phyloP scores from a whole-genome alignment of 2,888 invertebrate genomes.

The Caenorhabditis uteleia region DNA sequence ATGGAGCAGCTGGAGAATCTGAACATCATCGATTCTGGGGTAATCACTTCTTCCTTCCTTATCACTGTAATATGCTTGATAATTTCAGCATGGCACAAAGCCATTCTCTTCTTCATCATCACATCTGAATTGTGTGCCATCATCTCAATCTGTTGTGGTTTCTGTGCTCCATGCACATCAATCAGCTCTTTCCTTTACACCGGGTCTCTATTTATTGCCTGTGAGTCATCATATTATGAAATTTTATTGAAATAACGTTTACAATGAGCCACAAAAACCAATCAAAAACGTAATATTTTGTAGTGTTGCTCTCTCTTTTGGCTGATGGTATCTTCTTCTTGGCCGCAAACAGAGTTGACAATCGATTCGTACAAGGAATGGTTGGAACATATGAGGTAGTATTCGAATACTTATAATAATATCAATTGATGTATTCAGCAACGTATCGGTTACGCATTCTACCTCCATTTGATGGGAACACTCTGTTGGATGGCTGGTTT shows the following conservation, averaged over 20 bases:
- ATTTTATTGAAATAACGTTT: neutral
- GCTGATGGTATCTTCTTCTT: constrained; percentile 67
- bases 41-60: constrained; percentile 3
- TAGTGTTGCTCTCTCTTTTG: constrained; percentile 64
- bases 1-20: constrained; percentile 68
- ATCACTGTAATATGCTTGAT: neutral
- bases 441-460: constrained; percentile 67
- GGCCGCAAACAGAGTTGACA: constrained; percentile 67
- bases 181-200: constrained; percentile 65
- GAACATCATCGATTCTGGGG: constrained; percentile 68
- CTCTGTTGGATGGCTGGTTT: constrained; percentile 64
- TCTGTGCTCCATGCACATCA: constrained; percentile 64
- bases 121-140: constrained; percentile 62
- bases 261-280: neutral
- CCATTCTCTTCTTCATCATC: constrained; percentile 68
- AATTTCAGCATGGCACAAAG: constrained; percentile 65
- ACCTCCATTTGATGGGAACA: constrained; percentile 67
- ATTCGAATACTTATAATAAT: constrained; percentile 6
- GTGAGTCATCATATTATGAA: constrained; percentile 41
- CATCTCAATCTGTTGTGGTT: constrained; percentile 65
- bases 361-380: constrained; percentile 67
- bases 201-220: constrained; percentile 63
- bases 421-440: constrained; percentile 41
- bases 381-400: constrained; percentile 67
- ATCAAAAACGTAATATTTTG: neutral